Evolutionary conservation across 2,113 vertebrate species (phyloP).

Genomic region (Callithrix jacchus): DNA sequence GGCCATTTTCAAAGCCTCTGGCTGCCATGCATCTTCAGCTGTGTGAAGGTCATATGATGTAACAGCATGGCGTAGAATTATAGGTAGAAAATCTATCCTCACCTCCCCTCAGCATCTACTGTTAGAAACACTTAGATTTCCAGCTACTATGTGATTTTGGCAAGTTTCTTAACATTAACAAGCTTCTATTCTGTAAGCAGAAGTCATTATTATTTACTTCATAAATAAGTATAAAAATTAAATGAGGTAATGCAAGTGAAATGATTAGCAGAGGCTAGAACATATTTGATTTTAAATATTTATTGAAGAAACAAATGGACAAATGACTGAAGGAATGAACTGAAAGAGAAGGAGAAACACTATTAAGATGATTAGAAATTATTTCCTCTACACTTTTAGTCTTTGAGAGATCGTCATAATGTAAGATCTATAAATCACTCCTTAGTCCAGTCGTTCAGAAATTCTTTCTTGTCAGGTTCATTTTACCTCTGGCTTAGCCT

Average conservation of each 20-base stretch:
- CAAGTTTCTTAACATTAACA: not conserved
- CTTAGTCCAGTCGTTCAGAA: not conserved
- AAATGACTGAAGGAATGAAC: not conserved
- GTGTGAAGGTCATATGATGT: accelerated
- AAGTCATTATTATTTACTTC: not conserved
- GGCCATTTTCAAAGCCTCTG: not conserved
- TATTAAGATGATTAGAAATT: not conserved
- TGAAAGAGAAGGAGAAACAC: not conserved
- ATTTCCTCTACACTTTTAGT: not conserved
- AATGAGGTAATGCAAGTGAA: not conserved
- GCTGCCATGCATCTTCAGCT: not conserved
- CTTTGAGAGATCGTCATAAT: not conserved
- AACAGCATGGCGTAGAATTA: accelerated
- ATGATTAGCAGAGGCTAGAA: not conserved
- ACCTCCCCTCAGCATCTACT: not conserved
- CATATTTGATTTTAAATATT: not conserved
- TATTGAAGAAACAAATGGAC: not conserved
- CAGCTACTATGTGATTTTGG: not conserved
- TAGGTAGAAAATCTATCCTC: not conserved
- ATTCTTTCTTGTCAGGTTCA: not conserved
- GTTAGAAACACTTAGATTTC: not conserved
- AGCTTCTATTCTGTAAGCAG: not conserved
- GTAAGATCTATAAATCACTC: not conserved
- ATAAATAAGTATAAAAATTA: not conserved
- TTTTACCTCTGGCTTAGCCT: not conserved